Evolutionary conservation across 2,888 invertebrate genomes (phyloP).

Genomic region (Mactromeris polynyma): DNA sequence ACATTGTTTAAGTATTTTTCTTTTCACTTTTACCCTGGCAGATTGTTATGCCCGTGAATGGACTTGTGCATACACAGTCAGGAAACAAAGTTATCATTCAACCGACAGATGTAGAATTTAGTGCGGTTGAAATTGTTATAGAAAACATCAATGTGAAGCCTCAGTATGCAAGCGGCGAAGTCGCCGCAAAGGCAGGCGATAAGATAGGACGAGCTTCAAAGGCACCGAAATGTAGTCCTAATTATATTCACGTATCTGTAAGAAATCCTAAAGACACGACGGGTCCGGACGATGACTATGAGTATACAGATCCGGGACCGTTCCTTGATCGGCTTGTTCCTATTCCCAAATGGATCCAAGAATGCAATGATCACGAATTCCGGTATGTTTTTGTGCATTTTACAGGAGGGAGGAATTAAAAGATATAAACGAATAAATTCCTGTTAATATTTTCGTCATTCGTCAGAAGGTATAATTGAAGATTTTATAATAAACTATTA

Average conservation of each 20-base stretch:
- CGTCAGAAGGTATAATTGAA: too few relatives aligned
- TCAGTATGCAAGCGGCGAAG: slow-evolving; percentile 23
- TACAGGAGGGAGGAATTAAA: too few relatives aligned
- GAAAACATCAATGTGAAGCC: slow-evolving; percentile 64
- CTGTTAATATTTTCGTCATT: too few relatives aligned
- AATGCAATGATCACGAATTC: slow-evolving; percentile 73
- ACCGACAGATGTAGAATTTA: slow-evolving; percentile 66
- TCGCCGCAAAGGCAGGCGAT: slow-evolving; percentile 39
- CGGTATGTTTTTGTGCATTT: slow-evolving; percentile 50
- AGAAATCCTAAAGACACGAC: slow-evolving; percentile 44
- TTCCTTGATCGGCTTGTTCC: slow-evolving; percentile 73
- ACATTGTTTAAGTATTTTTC: not conserved
- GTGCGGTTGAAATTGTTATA: slow-evolving; percentile 70
- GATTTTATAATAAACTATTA: too few relatives aligned
- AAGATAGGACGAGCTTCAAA: slow-evolving; percentile 56
- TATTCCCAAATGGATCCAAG: slow-evolving; percentile 72
- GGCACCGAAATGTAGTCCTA: slow-evolving; percentile 41
- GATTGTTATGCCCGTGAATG: slow-evolving; percentile 61
- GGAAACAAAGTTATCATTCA: slow-evolving; percentile 59
- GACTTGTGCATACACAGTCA: slow-evolving; percentile 36
- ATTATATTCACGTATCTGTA: slow-evolving; percentile 73
- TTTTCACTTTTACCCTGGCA: too few relatives aligned
- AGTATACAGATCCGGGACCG: slow-evolving; percentile 75
- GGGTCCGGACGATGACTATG: slow-evolving; percentile 58
- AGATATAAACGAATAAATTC: too few relatives aligned